Conservation (phyloP, 2,888 invertebrate genomes). For the Synanthedon myopaeformis region DNA sequence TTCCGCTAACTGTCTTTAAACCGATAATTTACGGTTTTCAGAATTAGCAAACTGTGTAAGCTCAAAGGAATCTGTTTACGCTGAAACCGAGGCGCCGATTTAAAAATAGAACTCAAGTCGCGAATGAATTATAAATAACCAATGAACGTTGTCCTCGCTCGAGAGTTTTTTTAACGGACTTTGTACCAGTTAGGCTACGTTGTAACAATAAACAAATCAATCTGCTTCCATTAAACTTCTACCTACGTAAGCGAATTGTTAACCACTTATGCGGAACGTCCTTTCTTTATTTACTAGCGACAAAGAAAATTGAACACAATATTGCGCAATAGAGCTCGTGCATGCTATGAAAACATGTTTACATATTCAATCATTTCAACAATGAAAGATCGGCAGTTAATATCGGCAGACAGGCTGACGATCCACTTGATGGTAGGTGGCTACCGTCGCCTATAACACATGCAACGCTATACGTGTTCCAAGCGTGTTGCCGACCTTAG, state of each 20-base stretch:
- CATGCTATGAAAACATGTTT: no score
- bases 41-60: slow-evolving; percentile 2
- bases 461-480: no score
- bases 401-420: no score
- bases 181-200: slow-evolving; percentile 18
- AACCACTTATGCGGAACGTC: not conserved
- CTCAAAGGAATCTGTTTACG: slow-evolving; percentile 4
- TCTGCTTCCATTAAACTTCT: slow-evolving; percentile 18
- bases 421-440: no score
- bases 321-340: no score
- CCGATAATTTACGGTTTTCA: not conserved
- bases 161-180: slow-evolving; percentile 19
- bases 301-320: not conserved
- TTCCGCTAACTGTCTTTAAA: not conserved
- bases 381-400: no score
- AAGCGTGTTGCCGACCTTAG: no score
- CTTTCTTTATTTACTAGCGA: not conserved
- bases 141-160: slow-evolving; percentile 12
- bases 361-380: no score
- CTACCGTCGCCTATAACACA: no score
- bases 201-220: slow-evolving; percentile 26
- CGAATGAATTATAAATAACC: slow-evolving; percentile 20
- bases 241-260: slow-evolving; percentile 10
- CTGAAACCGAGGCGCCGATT: slow-evolving; percentile 3
- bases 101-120: no score